Evolutionary conservation across 1,140 invertebrate species (phyloP), one percentile per base, ranked within the genome.

Genomic region (Centruroides sculpturatus): DNA sequence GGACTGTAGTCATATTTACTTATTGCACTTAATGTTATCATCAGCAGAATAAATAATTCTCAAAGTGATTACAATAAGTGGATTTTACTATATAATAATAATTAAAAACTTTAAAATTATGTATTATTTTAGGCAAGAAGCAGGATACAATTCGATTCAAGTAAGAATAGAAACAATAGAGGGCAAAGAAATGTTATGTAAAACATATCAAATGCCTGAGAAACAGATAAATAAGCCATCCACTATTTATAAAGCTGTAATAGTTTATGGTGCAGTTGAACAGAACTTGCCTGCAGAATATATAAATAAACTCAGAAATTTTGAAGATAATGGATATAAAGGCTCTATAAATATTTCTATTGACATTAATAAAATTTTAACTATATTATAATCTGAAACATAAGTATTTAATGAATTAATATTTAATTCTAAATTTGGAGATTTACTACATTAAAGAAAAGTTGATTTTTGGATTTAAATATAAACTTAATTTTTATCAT

Each of bases 261-360:
- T 57, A n/a, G n/a, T 62, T 47, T 12, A 49, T 7, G 60, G 60
- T 55, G 60, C 60, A 34, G 58, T 49, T 47, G 60, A 62, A 13
- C 60, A 62, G 23, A 13, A 47, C 9, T 41, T 62, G 10, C 56
- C 56, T 58, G 5, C 5, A 35, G 12, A n/a, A 8, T 62, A 62
- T 49, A 49, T 62, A 54, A 36, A 57, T 23, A 48, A 41, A 10
- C 46, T 62, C 0, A 49, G 58, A 62, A 8, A 35, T 12, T n/a
- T 58, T 49, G 9, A 46, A 50, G 60, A 62, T 55, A 62, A 62
- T 62, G 56, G 56, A 11, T 62, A 62, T 58, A 55, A 48, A 36
- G 56, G 56, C 6, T 12, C 41, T 5, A 35, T 62, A 47, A 51
- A 53, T 49, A 55, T 58, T 54, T 46, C 56, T 35, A 35, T 61